Conservation (phyloP, 2,797 vertebrate species). For the Menidia menidia region DNA sequence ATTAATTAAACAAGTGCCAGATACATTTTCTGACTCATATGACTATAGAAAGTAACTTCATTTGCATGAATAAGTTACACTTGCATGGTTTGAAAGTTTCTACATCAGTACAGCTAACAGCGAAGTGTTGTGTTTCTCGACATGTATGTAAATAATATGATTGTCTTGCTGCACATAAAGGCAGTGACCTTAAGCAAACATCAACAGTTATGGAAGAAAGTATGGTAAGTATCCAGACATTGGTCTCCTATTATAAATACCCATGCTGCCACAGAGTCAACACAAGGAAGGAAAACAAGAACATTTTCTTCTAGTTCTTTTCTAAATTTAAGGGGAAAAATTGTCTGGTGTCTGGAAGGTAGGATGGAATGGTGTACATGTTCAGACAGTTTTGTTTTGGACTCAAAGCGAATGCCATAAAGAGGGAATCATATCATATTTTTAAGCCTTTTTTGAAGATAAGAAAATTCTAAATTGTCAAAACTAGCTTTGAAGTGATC, state of each 20-base stretch:
- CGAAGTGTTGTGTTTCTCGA: background rate
- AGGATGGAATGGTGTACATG: constrained; percentile 55
- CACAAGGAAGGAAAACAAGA: constrained; percentile 64
- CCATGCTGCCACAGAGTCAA: constrained; percentile 69
- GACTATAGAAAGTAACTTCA: constrained; percentile 9
- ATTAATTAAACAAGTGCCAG: constrained; percentile 38
- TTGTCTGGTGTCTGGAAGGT: constrained; percentile 48
- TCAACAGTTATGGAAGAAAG: constrained; percentile 70
- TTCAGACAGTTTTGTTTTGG: constrained; percentile 31
- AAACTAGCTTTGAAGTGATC: background rate
- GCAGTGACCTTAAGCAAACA: constrained; percentile 63
- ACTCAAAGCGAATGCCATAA: background rate
- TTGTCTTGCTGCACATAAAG: constrained; percentile 71
- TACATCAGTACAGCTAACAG: background rate
- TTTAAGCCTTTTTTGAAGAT: background rate
- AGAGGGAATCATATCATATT: background rate
- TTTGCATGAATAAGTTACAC: constrained; percentile 10
- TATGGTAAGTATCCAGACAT: constrained; percentile 68
- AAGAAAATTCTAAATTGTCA: too few relatives aligned
- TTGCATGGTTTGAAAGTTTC: background rate
- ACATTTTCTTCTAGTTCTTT: constrained; percentile 74
- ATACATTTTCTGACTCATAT: constrained; percentile 18
- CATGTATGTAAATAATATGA: constrained; percentile 40
- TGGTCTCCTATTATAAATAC: constrained; percentile 80
- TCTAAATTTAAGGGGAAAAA: constrained; percentile 67